A percentile compares a stretch with the other conserved stretches of the same genome.
phyloP scores from a whole-genome alignment of 2,888 invertebrate genomes.

The Malacosoma neustria region DNA sequence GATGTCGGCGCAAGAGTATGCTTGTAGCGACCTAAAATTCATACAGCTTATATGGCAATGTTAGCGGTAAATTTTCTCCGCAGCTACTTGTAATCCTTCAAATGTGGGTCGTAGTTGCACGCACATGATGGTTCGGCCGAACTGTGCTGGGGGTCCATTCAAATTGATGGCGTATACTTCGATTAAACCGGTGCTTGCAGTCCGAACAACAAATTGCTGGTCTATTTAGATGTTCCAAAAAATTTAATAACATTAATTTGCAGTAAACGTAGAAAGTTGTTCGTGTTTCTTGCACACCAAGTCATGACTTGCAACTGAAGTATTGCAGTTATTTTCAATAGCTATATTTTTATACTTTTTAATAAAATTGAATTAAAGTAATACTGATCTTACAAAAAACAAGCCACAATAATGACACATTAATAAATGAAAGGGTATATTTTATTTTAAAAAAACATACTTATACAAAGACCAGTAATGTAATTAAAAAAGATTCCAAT shows the following conservation, averaged over 20 bases:
- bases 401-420: too few relatives aligned
- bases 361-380: too few relatives aligned
- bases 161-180: slow-evolving; percentile 30
- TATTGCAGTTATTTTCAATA: too few relatives aligned
- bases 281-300: too few relatives aligned
- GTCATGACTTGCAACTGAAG: too few relatives aligned
- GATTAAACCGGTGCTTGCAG: background rate
- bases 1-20: slow-evolving; percentile 72
- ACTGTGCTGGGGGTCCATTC: slow-evolving; percentile 54
- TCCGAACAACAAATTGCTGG: background rate
- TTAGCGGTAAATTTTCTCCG: slow-evolving; percentile 73
- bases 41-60: slow-evolving; percentile 73
- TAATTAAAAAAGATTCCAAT: too few relatives aligned
- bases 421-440: too few relatives aligned
- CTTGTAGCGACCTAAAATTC: slow-evolving; percentile 73
- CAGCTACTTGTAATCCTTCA: slow-evolving; percentile 72
- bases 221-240: background rate
- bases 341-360: too few relatives aligned
- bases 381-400: too few relatives aligned
- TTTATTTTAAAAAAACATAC: too few relatives aligned
- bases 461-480: too few relatives aligned
- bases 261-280: background rate
- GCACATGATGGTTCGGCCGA: slow-evolving; percentile 60
- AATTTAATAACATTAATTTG: background rate
- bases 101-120: slow-evolving; percentile 70